phyloP scores from a whole-genome alignment of 2,888 invertebrate genomes.

The Philhelius pedissequus region DNA sequence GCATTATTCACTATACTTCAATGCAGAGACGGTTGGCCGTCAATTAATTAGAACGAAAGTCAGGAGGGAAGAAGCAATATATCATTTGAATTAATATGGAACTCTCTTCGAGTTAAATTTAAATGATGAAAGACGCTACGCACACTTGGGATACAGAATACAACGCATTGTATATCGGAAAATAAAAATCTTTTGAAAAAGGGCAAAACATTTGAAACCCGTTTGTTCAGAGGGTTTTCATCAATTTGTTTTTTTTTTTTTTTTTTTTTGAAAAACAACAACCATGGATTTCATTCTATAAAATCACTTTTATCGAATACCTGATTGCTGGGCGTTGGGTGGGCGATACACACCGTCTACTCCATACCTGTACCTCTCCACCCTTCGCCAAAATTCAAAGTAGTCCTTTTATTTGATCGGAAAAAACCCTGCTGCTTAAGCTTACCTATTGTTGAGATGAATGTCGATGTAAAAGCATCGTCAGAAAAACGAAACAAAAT shows the following conservation, averaged over 20 bases:
- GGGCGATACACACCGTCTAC: slow-evolving; percentile 50
- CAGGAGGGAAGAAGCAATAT: not conserved
- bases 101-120: not conserved
- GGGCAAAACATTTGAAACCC: slow-evolving; percentile 27
- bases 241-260: not conserved
- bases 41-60: slow-evolving; percentile 16
- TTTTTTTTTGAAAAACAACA: not conserved
- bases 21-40: not conserved
- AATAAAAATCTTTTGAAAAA: slow-evolving; percentile 12
- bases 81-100: slow-evolving; percentile 17
- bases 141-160: not conserved
- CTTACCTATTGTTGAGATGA: slow-evolving; percentile 97
- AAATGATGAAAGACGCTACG: slow-evolving; percentile 11
- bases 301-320: not conserved
- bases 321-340: slow-evolving; percentile 6
- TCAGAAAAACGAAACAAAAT: slow-evolving; percentile 96
- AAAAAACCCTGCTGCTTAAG: slow-evolving; percentile 38
- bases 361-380: slow-evolving; percentile 1
- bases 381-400: slow-evolving; percentile 17
- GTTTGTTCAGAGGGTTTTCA: slow-evolving; percentile 21
- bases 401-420: slow-evolving; percentile 30
- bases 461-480: slow-evolving; percentile 96
- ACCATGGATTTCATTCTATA: not conserved
- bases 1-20: not conserved
- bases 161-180: not conserved